Base-by-base conservation (phyloP, 2,797 vertebrate genomes). In the Cheirogaleus major region DNA sequence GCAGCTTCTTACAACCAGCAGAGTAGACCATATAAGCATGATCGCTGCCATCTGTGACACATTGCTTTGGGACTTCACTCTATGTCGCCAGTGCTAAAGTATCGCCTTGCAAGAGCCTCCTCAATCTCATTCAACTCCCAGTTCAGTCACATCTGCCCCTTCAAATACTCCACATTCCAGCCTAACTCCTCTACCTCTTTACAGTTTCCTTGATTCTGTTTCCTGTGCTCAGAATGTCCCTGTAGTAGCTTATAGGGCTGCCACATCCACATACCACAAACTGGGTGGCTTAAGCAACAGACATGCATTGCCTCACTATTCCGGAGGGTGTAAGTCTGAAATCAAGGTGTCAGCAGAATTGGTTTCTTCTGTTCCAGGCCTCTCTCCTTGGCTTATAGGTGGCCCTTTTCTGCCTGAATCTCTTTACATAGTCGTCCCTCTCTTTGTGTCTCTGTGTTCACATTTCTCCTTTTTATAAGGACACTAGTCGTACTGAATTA, bases 1-100 rank as follows among this genome's bases (percentile, higher is more conserved):
- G 17, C 7, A 92, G 35, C 23, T 25, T 52, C 63, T 65, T 67
- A 82, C 69, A 38, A 0, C 38, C 41, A 76, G 38, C 18, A 20
- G 20, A 41, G 38, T 30, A 27, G 7, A 50, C 7, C 8, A 12
- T n/a, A 61, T 15, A 52, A 59, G 6, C 32, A n/a, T 10, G 38
- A 22, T 63, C 48, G 32, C 14, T 75, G 27, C 45, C 23, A 4
- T 32, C 15, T 75, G 15, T 25, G 13, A 86, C 13, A 4, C 14
- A 11, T 7, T 59, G 50, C 14, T n/a, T 59, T 38, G 48, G 70
- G 38, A 69, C 23, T 59, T 63, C 3, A 22, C 1, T 72, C 14
- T 22, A 3, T 15, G 23, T 32, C 8, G 2, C 13, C 15, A 17
- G 18, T 18, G 43, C 20, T 15, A 0, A 0, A 25, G 4, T 14